Evolutionary conservation across 2,888 invertebrate species (phyloP).

Genomic region (Pycnomerus fuliginosus): DNA sequence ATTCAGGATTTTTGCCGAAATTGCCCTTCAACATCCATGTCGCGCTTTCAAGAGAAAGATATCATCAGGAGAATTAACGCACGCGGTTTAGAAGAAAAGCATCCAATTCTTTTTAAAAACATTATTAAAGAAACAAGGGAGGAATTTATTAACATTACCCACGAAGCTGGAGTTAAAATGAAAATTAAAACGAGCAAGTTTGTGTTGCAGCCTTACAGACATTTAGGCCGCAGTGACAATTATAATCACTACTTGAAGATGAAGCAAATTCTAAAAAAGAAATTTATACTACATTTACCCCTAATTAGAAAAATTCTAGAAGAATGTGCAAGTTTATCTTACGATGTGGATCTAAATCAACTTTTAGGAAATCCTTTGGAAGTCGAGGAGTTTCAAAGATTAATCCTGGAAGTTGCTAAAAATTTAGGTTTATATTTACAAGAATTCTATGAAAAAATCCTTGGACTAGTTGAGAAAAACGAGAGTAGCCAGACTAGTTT

Average conservation of each 20-base stretch:
- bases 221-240: conserved; percentile 61
- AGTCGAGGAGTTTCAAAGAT: conserved; percentile 29
- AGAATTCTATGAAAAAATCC: conserved; percentile 33
- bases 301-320: conserved; percentile 62
- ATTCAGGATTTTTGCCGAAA: conserved; percentile 21
- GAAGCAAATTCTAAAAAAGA: conserved; percentile 58
- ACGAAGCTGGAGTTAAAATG: conserved; percentile 61
- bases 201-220: conserved; percentile 59
- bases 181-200: conserved; percentile 60
- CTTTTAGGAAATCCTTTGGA: conserved; percentile 27
- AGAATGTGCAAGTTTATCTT: conserved; percentile 57
- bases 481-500: conserved; percentile 21
- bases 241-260: conserved; percentile 60
- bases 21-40: conserved; percentile 57
- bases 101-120: conserved; percentile 55
- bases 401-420: conserved; percentile 31
- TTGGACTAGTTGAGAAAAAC: conserved; percentile 25
- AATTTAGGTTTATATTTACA: conserved; percentile 28
- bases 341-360: conserved; percentile 53
- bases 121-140: conserved; percentile 58
- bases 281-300: conserved; percentile 62
- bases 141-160: conserved; percentile 61
- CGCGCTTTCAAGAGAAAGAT: conserved; percentile 60
- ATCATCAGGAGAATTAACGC: conserved; percentile 62
- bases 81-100: conserved; percentile 55